Evolutionary conservation across 2,888 invertebrate genomes (phyloP).

Genomic region (Dascillus cervinus): DNA sequence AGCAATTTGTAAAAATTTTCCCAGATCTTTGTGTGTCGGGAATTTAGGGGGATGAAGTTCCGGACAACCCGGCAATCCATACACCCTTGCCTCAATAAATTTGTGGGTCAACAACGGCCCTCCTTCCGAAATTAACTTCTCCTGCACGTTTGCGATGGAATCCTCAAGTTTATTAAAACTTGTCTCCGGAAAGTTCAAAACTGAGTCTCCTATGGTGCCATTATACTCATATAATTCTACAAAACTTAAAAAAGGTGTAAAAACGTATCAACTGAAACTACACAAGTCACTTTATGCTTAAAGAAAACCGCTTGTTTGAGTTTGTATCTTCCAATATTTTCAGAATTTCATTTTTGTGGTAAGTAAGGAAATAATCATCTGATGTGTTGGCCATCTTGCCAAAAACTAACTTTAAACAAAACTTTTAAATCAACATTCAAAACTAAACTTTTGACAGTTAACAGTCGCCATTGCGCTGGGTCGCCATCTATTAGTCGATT

Average conservation of each 20-base stretch:
- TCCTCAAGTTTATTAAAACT: slow-evolving; percentile 57
- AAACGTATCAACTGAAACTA: slow-evolving; percentile 6
- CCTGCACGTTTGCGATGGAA: slow-evolving; percentile 54
- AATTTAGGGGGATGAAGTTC: slow-evolving; percentile 58
- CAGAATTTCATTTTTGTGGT: slow-evolving; percentile 54
- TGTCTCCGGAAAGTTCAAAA: slow-evolving; percentile 56
- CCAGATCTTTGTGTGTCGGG: slow-evolving; percentile 64
- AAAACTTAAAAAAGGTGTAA: slow-evolving; percentile 48
- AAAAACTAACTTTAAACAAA: no score
- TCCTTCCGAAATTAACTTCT: slow-evolving; percentile 42
- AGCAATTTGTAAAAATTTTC: slow-evolving; percentile 64
- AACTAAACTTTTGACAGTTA: no score
- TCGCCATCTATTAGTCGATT: no score
- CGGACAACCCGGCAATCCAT: slow-evolving; percentile 60
- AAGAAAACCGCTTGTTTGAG: slow-evolving; percentile 53
- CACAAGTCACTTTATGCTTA: slow-evolving; percentile 61
- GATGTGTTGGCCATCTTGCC: no score
- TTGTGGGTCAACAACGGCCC: no score
- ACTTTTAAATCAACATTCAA: no score
- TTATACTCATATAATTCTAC: slow-evolving; percentile 61
- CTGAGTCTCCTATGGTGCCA: slow-evolving; percentile 57
- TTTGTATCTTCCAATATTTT: slow-evolving; percentile 55
- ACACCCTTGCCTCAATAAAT: no score
- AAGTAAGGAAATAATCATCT: slow-evolving; percentile 50
- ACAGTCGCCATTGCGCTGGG: no score